Evolutionary conservation across 2,888 invertebrate genomes (phyloP).

Genomic region (Hylaea fasciaria): DNA sequence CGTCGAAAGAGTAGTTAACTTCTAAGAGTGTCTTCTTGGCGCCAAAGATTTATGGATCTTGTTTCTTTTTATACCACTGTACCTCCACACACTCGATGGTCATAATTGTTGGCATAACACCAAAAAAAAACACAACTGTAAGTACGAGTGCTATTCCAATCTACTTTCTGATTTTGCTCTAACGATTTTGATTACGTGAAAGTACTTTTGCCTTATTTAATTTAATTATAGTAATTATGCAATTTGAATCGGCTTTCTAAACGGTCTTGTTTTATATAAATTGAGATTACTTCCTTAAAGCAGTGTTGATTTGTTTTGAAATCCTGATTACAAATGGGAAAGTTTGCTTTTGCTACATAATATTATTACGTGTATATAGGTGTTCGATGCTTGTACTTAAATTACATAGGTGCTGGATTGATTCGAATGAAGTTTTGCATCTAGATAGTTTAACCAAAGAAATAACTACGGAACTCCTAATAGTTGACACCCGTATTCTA

Average conservation of each 20-base stretch:
- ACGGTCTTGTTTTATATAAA: constrained; percentile 20
- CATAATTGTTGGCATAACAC: constrained; percentile 20
- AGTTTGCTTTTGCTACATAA: too few relatives aligned
- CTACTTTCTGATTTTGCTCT: constrained; percentile 42
- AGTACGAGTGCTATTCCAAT: constrained; percentile 24
- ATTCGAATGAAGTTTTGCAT: too few relatives aligned
- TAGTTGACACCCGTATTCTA: too few relatives aligned
- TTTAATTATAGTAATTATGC: constrained; percentile 23
- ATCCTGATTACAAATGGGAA: neutral
- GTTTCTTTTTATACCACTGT: neutral
- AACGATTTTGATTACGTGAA: constrained; percentile 43
- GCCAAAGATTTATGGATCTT: too few relatives aligned
- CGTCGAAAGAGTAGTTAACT: too few relatives aligned
- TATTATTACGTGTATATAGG: too few relatives aligned
- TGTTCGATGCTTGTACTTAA: too few relatives aligned
- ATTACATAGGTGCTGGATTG: neutral
- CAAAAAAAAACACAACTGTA: constrained; percentile 30
- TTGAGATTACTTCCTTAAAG: constrained; percentile 9
- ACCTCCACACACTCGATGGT: constrained; percentile 5
- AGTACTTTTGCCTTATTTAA: constrained; percentile 31
- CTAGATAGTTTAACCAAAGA: too few relatives aligned
- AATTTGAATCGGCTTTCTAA: constrained; percentile 31
- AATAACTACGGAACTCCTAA: too few relatives aligned
- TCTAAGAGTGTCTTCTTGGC: too few relatives aligned
- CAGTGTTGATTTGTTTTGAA: constrained; percentile 1